These are phyloP conservation scores for Elymnias hypermnestra DNA, from an alignment of 1,140 invertebrate genomes.

Conservation along the genomic window DNA sequence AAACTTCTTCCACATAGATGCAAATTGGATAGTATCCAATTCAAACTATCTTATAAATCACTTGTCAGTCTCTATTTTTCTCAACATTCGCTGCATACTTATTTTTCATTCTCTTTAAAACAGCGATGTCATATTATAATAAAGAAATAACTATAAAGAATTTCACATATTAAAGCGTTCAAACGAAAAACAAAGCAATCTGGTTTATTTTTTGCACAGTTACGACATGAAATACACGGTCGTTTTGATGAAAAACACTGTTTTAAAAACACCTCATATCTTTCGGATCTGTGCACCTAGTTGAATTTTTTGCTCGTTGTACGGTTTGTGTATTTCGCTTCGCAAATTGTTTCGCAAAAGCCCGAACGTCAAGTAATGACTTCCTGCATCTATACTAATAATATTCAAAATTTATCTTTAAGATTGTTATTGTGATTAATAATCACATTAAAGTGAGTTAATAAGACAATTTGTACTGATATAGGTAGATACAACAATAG, in stretches of 20 bases:
- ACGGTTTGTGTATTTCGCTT: background rate
- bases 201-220: background rate
- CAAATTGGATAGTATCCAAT: constrained; percentile 26
- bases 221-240: background rate
- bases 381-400: background rate
- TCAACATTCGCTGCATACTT: constrained; percentile 10
- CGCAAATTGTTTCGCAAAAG: background rate
- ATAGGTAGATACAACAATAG: too few species aligned
- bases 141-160: constrained; percentile 4
- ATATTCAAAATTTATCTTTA: too few species aligned
- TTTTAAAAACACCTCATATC: constrained; percentile 1
- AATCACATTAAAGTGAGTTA: too few species aligned
- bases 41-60: constrained; percentile 26
- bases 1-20: constrained; percentile 23
- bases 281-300: background rate
- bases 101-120: constrained; percentile 8
- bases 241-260: background rate
- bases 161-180: background rate
- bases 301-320: constrained; percentile 1
- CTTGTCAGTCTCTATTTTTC: constrained; percentile 16
- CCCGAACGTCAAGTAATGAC: background rate
- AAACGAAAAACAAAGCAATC: constrained; percentile 4
- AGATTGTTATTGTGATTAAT: too few species aligned
- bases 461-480: too few species aligned
- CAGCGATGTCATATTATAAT: constrained; percentile 3